Evolutionary conservation across 2,797 vertebrate species (phyloP), one percentile per base, ranked within the genome.

Genomic region (Sebastes miniatus): DNA sequence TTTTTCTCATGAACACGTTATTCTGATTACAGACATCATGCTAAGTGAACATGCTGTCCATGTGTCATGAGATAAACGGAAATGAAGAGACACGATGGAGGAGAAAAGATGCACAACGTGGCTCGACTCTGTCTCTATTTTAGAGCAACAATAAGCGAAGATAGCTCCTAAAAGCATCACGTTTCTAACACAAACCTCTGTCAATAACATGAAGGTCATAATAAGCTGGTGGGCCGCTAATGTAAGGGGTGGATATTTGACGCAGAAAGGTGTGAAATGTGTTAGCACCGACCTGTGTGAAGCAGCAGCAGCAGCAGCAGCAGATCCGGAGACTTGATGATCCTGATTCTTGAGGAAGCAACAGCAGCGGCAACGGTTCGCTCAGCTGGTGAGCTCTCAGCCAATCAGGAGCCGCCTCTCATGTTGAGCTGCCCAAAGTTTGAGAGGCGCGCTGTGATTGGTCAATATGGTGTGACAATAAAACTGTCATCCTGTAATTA

Each of bases 391-490:
- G 78, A 2, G 70, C 71, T 66, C 74, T 89, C 81, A 64, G 88
- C 94, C 94, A 95, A 95, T 94, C 92, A 88, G 66, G 72, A 52
- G 6, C 7, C 13, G 22, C 5, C 56, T 86, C 18, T 76, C 69
- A 67, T 87, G 73, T 78, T 25, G 69, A 63, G 20, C 18, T 20
- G 54, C 24, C 56, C 11, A 5, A 68, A 16, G 29, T 64, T 39
- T 90, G 76, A 89, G 75, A 93, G 83, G 14, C 20, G 58, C 1
- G 50, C 64, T 71, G 25, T 77, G 22, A 95, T 95, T 95, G 94
- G 94, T 50, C 65, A 16, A 66, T 16, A 5, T 24, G 70, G 64
- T 18, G 22, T 52, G 69, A 66, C 83, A 66, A 71, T 69, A 1
- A 6, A 22, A 43, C 2, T 65, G 9, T 25, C 2, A 56, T 69